Conservation (phyloP, 2,797 vertebrate species). For the Bufotes viridis region DNA sequence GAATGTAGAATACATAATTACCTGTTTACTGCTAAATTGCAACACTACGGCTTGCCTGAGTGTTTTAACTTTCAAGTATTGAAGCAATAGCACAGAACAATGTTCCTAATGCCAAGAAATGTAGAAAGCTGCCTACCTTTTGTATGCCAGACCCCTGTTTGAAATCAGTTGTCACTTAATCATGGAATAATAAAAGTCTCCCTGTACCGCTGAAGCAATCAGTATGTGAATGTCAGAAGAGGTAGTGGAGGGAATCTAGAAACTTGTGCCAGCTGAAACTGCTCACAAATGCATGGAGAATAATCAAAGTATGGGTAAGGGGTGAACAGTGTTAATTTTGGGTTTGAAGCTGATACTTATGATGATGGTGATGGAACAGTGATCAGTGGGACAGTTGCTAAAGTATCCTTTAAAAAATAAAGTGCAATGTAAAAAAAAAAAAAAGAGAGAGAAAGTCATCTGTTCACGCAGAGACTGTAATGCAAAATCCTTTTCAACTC, state of each 20-base stretch:
- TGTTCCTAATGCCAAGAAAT: slow-evolving; percentile 57
- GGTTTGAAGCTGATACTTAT: slow-evolving; percentile 19
- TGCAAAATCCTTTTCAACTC: neutral
- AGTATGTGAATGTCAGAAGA: slow-evolving; percentile 55
- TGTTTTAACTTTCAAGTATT: slow-evolving; percentile 59
- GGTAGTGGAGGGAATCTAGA: slow-evolving; percentile 32
- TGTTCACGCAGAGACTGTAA: slow-evolving; percentile 48
- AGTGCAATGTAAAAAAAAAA: neutral
- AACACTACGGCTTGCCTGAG: slow-evolving; percentile 34
- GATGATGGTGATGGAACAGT: slow-evolving; percentile 5
- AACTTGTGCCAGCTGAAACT: slow-evolving; percentile 45
- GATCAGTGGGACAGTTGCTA: neutral
- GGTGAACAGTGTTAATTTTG: slow-evolving; percentile 48
- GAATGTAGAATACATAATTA: slow-evolving; percentile 52
- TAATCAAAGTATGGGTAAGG: slow-evolving; percentile 52
- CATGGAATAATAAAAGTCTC: slow-evolving; percentile 61
- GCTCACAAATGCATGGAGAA: slow-evolving; percentile 28
- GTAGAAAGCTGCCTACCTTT: slow-evolving; percentile 55
- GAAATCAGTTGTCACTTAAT: slow-evolving; percentile 62
- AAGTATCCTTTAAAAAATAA: slow-evolving; percentile 22
- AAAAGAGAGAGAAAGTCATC: slow-evolving; percentile 25
- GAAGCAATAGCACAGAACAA: slow-evolving; percentile 57
- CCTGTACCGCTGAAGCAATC: slow-evolving; percentile 56
- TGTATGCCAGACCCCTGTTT: slow-evolving; percentile 64
- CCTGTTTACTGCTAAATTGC: slow-evolving; percentile 57